Evolutionary conservation across 2,113 vertebrate genomes (phyloP).

Genomic region (Tenebrosternarchus preto): DNA sequence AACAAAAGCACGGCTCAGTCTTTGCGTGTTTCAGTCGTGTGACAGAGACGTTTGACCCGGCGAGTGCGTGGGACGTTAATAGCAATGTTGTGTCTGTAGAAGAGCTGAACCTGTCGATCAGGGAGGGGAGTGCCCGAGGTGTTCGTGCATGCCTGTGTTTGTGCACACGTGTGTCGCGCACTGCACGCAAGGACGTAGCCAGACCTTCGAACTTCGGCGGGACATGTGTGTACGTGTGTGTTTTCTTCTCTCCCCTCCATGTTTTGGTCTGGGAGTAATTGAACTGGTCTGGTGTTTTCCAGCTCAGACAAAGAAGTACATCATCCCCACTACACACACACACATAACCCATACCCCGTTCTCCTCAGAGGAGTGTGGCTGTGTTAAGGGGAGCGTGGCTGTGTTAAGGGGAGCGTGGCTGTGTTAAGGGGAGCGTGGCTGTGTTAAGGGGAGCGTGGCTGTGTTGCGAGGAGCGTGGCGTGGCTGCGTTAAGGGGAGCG

Average conservation of each 20-base stretch:
- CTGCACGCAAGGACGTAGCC: constrained; percentile 30
- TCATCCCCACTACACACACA: not conserved
- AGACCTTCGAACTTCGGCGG: constrained; percentile 30
- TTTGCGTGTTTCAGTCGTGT: constrained; percentile 51
- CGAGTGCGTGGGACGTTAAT: constrained; percentile 57
- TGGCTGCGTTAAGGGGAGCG: too few relatives aligned
- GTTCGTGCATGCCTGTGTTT: constrained; percentile 66
- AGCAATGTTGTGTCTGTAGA: constrained; percentile 69
- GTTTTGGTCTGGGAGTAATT: constrained; percentile 60
- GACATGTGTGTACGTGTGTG: constrained; percentile 52
- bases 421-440: constrained; percentile 31
- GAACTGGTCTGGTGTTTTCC: constrained; percentile 65
- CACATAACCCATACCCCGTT: constrained; percentile 37
- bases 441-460: constrained; percentile 26
- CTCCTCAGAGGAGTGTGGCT: not conserved
- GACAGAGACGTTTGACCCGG: constrained; percentile 51
- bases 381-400: constrained; percentile 26
- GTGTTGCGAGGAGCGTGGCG: constrained; percentile 50
- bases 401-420: constrained; percentile 47
- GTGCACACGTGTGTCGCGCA: constrained; percentile 32
- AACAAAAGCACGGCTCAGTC: constrained; percentile 48
- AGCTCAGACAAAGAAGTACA: constrained; percentile 56
- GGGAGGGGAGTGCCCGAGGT: constrained; percentile 61
- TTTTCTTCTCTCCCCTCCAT: constrained; percentile 30
- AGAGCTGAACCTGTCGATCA: constrained; percentile 50